These are phyloP conservation scores for Pectinophora gossypiella DNA, from an alignment of 1,140 invertebrate species.

Conservation along the genomic window DNA sequence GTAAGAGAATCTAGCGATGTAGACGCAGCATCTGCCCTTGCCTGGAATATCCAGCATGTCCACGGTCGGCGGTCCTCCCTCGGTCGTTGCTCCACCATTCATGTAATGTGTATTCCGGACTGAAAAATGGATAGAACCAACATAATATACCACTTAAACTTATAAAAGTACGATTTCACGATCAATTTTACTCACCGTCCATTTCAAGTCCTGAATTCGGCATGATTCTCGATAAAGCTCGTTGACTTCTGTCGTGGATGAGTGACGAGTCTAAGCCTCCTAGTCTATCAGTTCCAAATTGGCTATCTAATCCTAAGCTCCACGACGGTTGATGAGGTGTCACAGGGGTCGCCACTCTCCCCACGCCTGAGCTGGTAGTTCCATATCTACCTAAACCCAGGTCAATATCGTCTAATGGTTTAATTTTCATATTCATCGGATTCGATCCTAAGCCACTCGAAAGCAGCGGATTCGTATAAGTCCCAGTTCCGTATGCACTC, in stretches of 20 bases:
- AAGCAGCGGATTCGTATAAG: slow-evolving; percentile 78
- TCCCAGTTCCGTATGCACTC: slow-evolving; percentile 71
- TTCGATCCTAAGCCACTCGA: slow-evolving; percentile 66
- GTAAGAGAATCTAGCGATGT: slow-evolving; percentile 95
- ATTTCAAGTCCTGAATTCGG: slow-evolving; percentile 73
- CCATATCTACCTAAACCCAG: slow-evolving; percentile 77
- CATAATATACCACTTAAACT: neutral
- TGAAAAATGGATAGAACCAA: slow-evolving; percentile 28
- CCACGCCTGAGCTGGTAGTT: slow-evolving; percentile 53
- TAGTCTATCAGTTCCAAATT: slow-evolving; percentile 77
- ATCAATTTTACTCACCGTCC: slow-evolving; percentile 66
- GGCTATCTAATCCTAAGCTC: slow-evolving; percentile 78
- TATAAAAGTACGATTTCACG: neutral
- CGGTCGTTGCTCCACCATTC: slow-evolving; percentile 69
- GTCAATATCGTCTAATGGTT: slow-evolving; percentile 82
- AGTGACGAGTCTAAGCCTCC: slow-evolving; percentile 68
- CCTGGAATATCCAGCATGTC: slow-evolving; percentile 96
- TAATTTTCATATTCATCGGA: slow-evolving; percentile 79
- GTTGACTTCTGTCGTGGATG: slow-evolving; percentile 74
- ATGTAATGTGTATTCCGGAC: slow-evolving; percentile 72
- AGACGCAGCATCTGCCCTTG: slow-evolving; percentile 94
- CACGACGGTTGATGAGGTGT: slow-evolving; percentile 76
- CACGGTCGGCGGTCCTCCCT: slow-evolving; percentile 76
- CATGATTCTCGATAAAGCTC: slow-evolving; percentile 73
- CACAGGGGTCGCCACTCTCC: slow-evolving; percentile 79